Base-by-base conservation (phyloP, 2,797 vertebrate genomes). In the Sparidentex hasta region DNA sequence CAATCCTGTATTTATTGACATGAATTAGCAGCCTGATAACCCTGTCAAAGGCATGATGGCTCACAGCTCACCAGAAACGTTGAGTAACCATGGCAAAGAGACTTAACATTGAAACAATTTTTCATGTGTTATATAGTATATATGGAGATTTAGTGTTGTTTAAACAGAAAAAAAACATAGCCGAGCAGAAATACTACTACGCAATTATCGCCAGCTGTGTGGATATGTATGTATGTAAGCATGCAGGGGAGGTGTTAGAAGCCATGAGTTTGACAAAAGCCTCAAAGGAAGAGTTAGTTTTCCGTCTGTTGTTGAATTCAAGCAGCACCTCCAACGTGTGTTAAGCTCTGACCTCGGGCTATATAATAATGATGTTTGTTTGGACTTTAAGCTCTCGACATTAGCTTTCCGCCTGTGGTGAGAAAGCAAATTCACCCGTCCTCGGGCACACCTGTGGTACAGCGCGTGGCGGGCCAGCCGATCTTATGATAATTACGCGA, bases 341-440 rank as follows among this genome's bases (percentile, higher is more conserved):
- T 74, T 78, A 86, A 88, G 82, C 69, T 86, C 58, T 68, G 57
- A 85, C 90, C 80, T 56, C 41, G 79, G 89, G 85, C 83, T 89
- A 78, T 71, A 66, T 80, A 87, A 85, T 90, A 92, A 90, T 87
- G 84, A 87, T 89, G 88, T 87, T 88, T 88, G 85, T 89, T 88
- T 90, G 81, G 73, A 88, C 84, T 65, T 71, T 62, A 11, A 71
- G 68, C 78, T 85, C 72, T 82, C 76, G 74, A 88, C 73, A 47
- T 51, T 58, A 65, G 79, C 47, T 71, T 74, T 76, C 65, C 38
- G 68, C 84, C 86, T 64, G 84, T 80, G 72, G 83, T 76, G 56
- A 76, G 25, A 82, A 86, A 85, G 56, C 78, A 70, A 17, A 85
- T 75, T 72, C 81, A 74, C 50, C 67, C 80, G 63, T 65, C 81